These are phyloP conservation scores for Xanthorhoe designata DNA, from an alignment of 2,888 invertebrate species.

Conservation along the genomic window DNA sequence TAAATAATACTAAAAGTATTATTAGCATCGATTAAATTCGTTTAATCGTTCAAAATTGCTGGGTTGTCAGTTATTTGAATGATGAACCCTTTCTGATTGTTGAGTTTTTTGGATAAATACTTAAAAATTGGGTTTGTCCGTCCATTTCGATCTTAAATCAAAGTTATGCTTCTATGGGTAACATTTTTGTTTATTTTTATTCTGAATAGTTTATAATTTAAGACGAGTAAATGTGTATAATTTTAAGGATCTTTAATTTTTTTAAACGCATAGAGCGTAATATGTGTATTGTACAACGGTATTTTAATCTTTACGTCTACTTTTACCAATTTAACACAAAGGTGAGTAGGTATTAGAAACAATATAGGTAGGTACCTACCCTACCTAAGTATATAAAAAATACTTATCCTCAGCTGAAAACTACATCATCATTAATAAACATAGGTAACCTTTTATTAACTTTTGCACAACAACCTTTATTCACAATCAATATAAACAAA, in stretches of 20 bases:
- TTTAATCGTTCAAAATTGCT: conserved; percentile 54
- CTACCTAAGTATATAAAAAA: too few relatives aligned
- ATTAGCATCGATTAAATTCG: conserved; percentile 51
- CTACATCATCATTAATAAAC: background rate
- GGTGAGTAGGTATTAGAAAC: too few relatives aligned
- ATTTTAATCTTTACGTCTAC: too few relatives aligned
- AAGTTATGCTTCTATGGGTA: conserved; percentile 18
- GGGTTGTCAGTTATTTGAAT: conserved; percentile 51
- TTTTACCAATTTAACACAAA: too few relatives aligned
- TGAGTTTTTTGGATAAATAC: conserved; percentile 32
- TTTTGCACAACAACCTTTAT: conserved; percentile 20
- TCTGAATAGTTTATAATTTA: background rate
- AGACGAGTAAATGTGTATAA: background rate
- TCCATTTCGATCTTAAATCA: conserved; percentile 24
- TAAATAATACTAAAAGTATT: conserved; percentile 45
- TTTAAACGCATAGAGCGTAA: too few relatives aligned
- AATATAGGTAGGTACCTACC: too few relatives aligned
- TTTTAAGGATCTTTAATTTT: background rate
- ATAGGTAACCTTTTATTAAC: conserved; percentile 12
- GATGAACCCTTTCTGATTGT: conserved; percentile 39
- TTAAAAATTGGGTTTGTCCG: conserved; percentile 22
- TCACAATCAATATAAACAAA: conserved; percentile 29
- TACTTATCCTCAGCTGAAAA: too few relatives aligned
- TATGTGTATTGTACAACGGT: too few relatives aligned
- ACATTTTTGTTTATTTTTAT: conserved; percentile 20